Evolutionary conservation across 2,113 vertebrate genomes (phyloP).

Genomic region (Campylorhamphus procurvoides): DNA sequence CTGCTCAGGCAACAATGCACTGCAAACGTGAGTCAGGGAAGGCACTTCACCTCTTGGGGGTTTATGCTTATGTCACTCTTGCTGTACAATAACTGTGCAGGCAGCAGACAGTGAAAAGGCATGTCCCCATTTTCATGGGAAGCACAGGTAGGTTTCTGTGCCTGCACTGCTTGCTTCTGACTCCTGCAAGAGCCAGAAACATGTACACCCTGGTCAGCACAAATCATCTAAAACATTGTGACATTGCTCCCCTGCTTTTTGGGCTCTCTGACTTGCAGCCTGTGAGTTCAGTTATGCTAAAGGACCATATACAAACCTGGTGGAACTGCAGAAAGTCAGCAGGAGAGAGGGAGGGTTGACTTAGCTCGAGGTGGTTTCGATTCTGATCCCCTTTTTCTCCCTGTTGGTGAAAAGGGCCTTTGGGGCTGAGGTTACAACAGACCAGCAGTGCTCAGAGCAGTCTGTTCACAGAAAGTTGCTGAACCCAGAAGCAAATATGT

Average conservation of each 20-base stretch:
- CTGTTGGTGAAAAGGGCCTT: background rate
- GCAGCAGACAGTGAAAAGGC: background rate
- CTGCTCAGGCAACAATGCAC: background rate
- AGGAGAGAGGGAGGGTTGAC: background rate
- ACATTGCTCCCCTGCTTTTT: background rate
- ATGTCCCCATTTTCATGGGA: background rate
- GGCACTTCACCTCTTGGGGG: background rate
- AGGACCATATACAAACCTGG: background rate
- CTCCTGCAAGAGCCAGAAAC: background rate
- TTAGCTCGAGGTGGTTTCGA: background rate
- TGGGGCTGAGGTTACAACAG: background rate
- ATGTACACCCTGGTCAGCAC: background rate
- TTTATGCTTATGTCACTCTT: background rate
- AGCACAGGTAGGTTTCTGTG: background rate
- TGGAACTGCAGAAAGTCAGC: background rate
- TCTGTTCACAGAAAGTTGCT: background rate
- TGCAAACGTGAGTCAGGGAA: background rate
- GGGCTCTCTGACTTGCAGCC: background rate
- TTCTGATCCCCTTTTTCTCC: background rate
- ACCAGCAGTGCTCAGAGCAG: background rate
- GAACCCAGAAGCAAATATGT: background rate
- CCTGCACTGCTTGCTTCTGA: background rate
- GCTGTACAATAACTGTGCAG: background rate
- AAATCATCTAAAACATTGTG: background rate
- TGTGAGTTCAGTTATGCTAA: background rate